A percentile compares a stretch with the other conserved stretches of the same genome.
phyloP scores from a whole-genome alignment of 1,140 invertebrate species.

The Camponotus floridanus region DNA sequence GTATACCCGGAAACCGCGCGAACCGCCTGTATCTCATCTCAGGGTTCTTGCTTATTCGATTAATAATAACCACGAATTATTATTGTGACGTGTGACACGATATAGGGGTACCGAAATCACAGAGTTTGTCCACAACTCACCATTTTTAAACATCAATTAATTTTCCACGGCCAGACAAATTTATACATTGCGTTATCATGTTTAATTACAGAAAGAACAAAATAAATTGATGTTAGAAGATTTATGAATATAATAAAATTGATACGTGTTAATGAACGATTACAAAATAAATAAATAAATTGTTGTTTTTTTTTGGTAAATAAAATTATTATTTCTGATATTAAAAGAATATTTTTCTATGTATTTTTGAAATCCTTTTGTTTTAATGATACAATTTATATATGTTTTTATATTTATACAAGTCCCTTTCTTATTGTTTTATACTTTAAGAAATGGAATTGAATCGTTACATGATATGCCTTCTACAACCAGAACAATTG shows the following conservation, averaged over 20 bases:
- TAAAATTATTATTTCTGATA: not conserved
- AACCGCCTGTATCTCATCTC: slow-evolving; percentile 30
- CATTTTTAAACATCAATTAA: slow-evolving; percentile 35
- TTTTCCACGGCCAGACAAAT: slow-evolving; percentile 9
- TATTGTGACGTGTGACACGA: not conserved
- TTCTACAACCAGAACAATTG: not conserved
- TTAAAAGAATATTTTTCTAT: not conserved
- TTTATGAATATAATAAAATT: too few relatives aligned
- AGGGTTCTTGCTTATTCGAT: slow-evolving; percentile 50
- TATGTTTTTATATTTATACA: not conserved
- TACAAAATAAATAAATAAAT: not conserved
- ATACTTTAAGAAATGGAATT: not conserved
- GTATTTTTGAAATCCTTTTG: not conserved
- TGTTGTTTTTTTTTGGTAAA: not conserved
- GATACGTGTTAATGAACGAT: not conserved
- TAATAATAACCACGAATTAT: slow-evolving; percentile 51
- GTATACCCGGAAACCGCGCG: slow-evolving; percentile 37
- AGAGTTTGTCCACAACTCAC: not conserved
- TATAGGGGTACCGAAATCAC: not conserved
- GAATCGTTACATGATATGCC: not conserved
- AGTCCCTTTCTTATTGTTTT: not conserved
- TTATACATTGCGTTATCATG: not conserved
- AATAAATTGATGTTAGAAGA: too few relatives aligned
- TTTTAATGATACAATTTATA: not conserved
- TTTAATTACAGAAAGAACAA: not conserved